A percentile compares a stretch with the other conserved stretches of the same genome.
Evolutionary conservation across 1,140 invertebrate species (phyloP).

Genomic region (Zaprionus davidi): DNA sequence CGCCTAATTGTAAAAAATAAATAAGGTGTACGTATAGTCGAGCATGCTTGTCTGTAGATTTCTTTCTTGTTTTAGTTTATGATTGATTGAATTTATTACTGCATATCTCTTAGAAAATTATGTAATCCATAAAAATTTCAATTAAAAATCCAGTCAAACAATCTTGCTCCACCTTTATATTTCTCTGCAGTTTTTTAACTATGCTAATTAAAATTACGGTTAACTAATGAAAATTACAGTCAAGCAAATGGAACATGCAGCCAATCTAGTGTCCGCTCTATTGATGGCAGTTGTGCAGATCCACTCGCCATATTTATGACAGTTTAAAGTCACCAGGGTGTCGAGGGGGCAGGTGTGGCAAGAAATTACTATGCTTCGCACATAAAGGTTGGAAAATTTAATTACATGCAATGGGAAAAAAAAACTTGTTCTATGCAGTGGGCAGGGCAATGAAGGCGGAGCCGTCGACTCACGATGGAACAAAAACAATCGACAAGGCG

Average conservation of each 20-base stretch:
- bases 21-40: no score
- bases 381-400: conserved; percentile 80
- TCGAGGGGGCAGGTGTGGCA: not conserved
- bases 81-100: no score
- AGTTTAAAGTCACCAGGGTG: conserved; percentile 26
- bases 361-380: conserved; percentile 76
- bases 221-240: conserved; percentile 75
- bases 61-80: no score
- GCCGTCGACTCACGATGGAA: conserved; percentile 9
- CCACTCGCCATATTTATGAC: conserved; percentile 19
- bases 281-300: conserved; percentile 31
- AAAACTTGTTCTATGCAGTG: conserved; percentile 15
- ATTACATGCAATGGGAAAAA: conserved; percentile 61
- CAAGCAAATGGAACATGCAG: conserved; percentile 24
- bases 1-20: no score
- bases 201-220: conserved; percentile 65
- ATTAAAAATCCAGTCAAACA: no score
- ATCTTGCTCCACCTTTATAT: not conserved
- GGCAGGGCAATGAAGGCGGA: conserved; percentile 27
- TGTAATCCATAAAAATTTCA: no score
- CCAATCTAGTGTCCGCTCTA: not conserved
- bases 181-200: not conserved
- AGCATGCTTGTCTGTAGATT: no score
- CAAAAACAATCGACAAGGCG: conserved; percentile 54
- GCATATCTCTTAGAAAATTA: no score